These are phyloP conservation scores for Plebejus anna DNA, from an alignment of 2,888 invertebrate species.

Conservation along the genomic window DNA sequence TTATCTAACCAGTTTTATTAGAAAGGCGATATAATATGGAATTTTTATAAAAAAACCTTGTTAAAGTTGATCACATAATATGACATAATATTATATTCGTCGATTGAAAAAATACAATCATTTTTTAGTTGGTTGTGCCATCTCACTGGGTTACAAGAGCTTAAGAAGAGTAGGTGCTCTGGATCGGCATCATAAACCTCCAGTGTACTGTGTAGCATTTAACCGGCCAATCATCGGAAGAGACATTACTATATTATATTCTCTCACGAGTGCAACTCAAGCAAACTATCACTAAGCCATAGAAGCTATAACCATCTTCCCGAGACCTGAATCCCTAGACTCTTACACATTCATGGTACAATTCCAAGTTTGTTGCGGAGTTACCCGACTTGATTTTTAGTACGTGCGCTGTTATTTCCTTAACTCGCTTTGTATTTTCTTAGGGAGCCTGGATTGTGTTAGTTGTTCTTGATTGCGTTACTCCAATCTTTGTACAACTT, in stretches of 20 bases:
- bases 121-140: too few relatives aligned
- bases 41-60: too few relatives aligned
- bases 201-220: too few relatives aligned
- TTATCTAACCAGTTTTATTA: not conserved
- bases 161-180: too few relatives aligned
- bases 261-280: not conserved
- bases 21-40: not conserved
- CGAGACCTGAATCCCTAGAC: not conserved
- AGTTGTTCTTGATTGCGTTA: conserved; percentile 33
- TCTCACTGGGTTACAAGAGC: too few relatives aligned
- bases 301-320: not conserved
- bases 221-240: too few relatives aligned
- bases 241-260: not conserved
- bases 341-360: conserved; percentile 15
- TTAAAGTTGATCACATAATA: too few relatives aligned
- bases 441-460: conserved; percentile 31
- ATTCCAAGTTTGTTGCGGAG: conserved; percentile 26
- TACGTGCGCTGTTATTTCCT: conserved; percentile 34
- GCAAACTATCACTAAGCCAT: not conserved
- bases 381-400: conserved; percentile 35
- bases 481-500: conserved; percentile 27
- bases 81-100: too few relatives aligned
- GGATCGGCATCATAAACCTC: too few relatives aligned
- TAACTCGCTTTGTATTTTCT: conserved; percentile 30
- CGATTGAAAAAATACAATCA: too few relatives aligned